These are phyloP conservation scores for Acanthacorydalis orientalis DNA, from an alignment of 2,888 invertebrate genomes.

Conservation along the genomic window DNA sequence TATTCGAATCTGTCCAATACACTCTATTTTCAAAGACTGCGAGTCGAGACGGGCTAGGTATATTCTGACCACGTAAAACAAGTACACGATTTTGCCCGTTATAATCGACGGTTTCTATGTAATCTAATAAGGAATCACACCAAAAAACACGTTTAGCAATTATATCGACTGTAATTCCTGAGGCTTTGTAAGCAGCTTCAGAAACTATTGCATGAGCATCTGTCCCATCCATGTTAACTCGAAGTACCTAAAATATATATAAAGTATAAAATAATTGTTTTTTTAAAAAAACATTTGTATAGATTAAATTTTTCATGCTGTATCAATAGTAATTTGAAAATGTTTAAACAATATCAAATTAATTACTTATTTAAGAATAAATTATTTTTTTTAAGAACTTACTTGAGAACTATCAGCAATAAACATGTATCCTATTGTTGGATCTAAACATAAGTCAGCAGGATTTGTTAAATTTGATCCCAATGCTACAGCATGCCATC, in stretches of 20 bases:
- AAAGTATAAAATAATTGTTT: constrained; percentile 1
- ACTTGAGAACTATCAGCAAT: constrained; percentile 72
- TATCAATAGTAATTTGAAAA: too few relatives aligned
- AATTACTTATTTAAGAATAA: too few relatives aligned
- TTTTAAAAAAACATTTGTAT: too few relatives aligned
- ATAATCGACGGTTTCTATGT: constrained; percentile 92
- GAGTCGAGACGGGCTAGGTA: constrained; percentile 71
- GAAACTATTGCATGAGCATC: constrained; percentile 67
- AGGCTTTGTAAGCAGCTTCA: constrained; percentile 86
- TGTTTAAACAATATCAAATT: too few relatives aligned
- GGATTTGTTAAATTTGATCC: constrained; percentile 84
- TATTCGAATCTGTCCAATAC: constrained; percentile 84
- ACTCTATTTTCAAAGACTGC: constrained; percentile 74
- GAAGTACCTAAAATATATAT: constrained; percentile 34
- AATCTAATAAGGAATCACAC: constrained; percentile 90
- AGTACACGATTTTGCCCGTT: constrained; percentile 67
- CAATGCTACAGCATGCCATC: constrained; percentile 78
- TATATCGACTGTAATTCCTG: constrained; percentile 82
- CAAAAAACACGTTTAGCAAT: constrained; percentile 82
- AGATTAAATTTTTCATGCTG: too few relatives aligned
- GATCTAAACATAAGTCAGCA: constrained; percentile 83
- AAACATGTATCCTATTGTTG: constrained; percentile 75
- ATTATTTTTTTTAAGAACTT: background rate
- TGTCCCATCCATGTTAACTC: constrained; percentile 91
- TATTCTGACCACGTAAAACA: constrained; percentile 64